Percentiles rank a stretch among this genome's conserved stretches.
These are phyloP conservation scores for Dallia pectoralis DNA, from an alignment of 2,797 vertebrate species.

Conservation along the genomic window DNA sequence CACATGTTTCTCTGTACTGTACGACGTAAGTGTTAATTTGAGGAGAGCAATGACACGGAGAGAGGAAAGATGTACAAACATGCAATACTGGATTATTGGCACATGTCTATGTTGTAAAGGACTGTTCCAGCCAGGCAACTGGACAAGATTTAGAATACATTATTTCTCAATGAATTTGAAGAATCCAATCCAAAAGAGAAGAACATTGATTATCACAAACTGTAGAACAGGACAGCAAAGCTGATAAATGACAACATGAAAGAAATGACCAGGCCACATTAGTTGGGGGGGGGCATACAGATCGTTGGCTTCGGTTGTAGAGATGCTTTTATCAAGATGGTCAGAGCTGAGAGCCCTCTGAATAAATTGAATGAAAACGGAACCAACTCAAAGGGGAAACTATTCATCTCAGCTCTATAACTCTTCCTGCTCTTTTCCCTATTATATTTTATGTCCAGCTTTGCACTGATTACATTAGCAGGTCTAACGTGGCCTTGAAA, in stretches of 20 bases:
- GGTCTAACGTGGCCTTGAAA: slow-evolving; percentile 66
- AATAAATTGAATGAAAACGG: slow-evolving; percentile 72
- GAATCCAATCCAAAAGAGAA: not conserved
- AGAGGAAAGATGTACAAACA: not conserved
- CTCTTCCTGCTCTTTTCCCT: slow-evolving; percentile 62
- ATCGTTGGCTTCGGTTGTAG: slow-evolving; percentile 45
- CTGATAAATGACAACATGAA: slow-evolving; percentile 22
- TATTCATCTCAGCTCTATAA: slow-evolving; percentile 70
- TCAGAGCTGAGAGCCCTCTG: slow-evolving; percentile 40
- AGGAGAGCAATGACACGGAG: not conserved
- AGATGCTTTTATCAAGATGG: slow-evolving; percentile 22
- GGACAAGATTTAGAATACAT: slow-evolving; percentile 5
- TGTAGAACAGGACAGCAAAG: slow-evolving; percentile 3
- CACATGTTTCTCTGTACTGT: too few relatives aligned
- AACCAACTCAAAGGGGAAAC: slow-evolving; percentile 74
- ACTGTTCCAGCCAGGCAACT: slow-evolving; percentile 17
- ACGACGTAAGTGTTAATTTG: too few relatives aligned
- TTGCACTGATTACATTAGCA: slow-evolving; percentile 72
- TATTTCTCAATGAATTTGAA: not conserved
- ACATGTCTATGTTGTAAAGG: slow-evolving; percentile 16
- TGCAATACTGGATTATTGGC: not conserved
- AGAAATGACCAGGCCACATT: slow-evolving; percentile 39
- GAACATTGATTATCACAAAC: slow-evolving; percentile 17
- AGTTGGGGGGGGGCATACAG: slow-evolving; percentile 51
- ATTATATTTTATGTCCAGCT: slow-evolving; percentile 72